A percentile compares a stretch with the other conserved stretches of the same genome.
phyloP scores from a whole-genome alignment of 1,140 invertebrate genomes.

The Trachymyrmex cornetzi region DNA sequence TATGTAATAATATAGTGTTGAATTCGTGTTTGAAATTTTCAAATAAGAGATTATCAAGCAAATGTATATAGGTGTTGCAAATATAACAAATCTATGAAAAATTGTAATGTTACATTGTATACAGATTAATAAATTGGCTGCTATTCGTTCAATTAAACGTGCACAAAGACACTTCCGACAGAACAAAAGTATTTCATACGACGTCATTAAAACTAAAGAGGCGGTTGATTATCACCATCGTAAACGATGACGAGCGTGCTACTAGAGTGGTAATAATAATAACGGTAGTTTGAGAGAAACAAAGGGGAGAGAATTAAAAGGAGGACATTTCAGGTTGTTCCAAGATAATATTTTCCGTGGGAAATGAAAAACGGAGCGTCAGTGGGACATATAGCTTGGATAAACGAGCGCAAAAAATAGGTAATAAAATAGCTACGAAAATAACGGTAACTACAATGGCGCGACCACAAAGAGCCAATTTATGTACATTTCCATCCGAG shows the following conservation, averaged over 20 bases:
- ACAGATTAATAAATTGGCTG: conserved; percentile 32
- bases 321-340: conserved; percentile 29
- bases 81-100: too few relatives aligned
- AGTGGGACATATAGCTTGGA: background rate
- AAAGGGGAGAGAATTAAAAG: conserved; percentile 53
- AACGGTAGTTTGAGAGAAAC: conserved; percentile 39
- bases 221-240: conserved; percentile 43
- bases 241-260: conserved; percentile 37
- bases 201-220: conserved; percentile 41
- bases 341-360: conserved; percentile 40
- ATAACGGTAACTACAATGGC: conserved; percentile 26
- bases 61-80: background rate
- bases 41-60: background rate
- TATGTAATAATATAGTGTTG: background rate
- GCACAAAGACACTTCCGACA: background rate
- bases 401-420: conserved; percentile 51
- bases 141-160: background rate
- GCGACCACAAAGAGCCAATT: conserved; percentile 40
- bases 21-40: background rate
- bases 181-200: conserved; percentile 38
- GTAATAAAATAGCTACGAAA: conserved; percentile 40
- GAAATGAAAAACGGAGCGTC: conserved; percentile 51
- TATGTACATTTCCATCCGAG: conserved; percentile 20
- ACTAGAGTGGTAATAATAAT: conserved; percentile 43
- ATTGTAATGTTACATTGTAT: background rate